Conservation (phyloP, 1,140 invertebrate genomes). For the Chrysoperla carnea region DNA sequence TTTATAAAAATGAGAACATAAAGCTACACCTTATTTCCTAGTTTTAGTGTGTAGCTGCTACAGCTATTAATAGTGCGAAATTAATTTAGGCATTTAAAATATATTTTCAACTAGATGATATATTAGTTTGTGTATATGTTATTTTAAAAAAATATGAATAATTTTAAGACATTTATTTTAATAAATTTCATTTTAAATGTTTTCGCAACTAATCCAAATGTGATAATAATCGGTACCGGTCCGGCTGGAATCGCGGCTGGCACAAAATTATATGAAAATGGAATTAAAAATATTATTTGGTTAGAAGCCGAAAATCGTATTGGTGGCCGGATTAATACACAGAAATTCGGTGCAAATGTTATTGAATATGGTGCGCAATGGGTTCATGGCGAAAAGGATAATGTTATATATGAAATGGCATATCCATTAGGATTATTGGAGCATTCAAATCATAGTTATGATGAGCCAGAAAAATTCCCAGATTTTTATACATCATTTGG, state of each 20-base stretch:
- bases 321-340: conserved; percentile 40
- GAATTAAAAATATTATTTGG: conserved; percentile 26
- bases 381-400: conserved; percentile 56
- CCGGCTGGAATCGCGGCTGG: conserved; percentile 33
- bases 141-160: too few relatives aligned
- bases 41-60: too few relatives aligned
- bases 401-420: conserved; percentile 45
- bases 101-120: too few relatives aligned
- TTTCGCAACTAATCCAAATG: conserved; percentile 11
- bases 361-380: conserved; percentile 68
- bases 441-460: conserved; percentile 11
- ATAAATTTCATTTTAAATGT: too few relatives aligned
- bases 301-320: conserved; percentile 47
- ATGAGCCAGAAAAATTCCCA: too few relatives aligned
- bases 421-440: conserved; percentile 32
- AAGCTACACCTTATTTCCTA: too few relatives aligned
- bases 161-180: too few relatives aligned
- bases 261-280: conserved; percentile 23
- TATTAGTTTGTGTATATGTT: too few relatives aligned
- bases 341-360: conserved; percentile 31
- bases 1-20: too few relatives aligned
- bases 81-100: too few relatives aligned
- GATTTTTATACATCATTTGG: too few relatives aligned
- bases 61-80: too few relatives aligned
- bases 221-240: conserved; percentile 35